These are phyloP conservation scores for Camponotus fellah DNA, from an alignment of 2,888 invertebrate genomes.

Conservation along the genomic window DNA sequence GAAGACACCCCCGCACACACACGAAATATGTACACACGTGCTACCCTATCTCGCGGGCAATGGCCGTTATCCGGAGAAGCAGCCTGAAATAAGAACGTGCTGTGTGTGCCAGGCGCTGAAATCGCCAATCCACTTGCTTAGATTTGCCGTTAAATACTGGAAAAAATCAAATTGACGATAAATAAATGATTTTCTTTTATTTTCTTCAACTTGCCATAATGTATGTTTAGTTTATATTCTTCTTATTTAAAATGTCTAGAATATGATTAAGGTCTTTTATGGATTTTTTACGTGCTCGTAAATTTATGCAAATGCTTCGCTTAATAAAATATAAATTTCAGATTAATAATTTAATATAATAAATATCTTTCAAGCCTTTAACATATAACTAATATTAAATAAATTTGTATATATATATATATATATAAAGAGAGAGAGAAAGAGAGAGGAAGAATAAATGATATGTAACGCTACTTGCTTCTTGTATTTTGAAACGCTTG, in stretches of 20 bases:
- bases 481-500: constrained; percentile 25
- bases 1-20: constrained; percentile 66
- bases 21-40: constrained; percentile 65
- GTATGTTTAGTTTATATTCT: background rate
- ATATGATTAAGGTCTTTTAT: background rate
- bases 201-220: background rate
- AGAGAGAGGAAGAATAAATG: background rate
- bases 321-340: background rate
- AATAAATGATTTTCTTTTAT: background rate
- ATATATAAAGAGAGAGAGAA: background rate
- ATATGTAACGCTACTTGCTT: background rate
- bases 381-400: background rate
- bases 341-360: background rate
- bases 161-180: background rate
- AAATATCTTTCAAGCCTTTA: background rate
- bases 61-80: constrained; percentile 80
- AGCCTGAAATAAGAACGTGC: constrained; percentile 78
- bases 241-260: background rate
- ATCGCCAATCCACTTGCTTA: constrained; percentile 66
- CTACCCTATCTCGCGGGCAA: constrained; percentile 75
- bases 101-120: constrained; percentile 63
- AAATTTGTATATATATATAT: background rate
- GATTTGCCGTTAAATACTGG: constrained; percentile 73
- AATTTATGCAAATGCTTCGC: background rate
- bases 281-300: background rate